phyloP scores from a whole-genome alignment of 2,797 vertebrate species.

The Delichon dasypus region DNA sequence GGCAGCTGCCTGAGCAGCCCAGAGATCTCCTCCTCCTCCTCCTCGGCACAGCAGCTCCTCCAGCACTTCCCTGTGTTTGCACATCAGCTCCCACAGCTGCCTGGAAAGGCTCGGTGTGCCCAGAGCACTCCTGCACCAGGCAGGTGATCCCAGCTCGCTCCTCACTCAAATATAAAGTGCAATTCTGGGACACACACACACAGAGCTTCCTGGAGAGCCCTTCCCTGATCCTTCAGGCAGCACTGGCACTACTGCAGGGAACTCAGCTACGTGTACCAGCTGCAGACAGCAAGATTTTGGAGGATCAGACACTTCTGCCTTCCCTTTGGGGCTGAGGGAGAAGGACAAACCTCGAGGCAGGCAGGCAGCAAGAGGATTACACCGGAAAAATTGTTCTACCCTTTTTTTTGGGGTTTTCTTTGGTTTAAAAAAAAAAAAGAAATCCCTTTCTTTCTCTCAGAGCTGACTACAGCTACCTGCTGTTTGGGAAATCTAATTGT shows the following conservation, averaged over 20 bases:
- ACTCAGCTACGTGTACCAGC: background rate
- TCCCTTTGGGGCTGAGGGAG: background rate
- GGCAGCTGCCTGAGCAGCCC: background rate
- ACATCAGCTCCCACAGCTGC: background rate
- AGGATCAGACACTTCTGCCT: background rate
- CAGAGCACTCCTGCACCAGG: background rate
- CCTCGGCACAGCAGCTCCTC: background rate
- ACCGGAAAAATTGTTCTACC: background rate
- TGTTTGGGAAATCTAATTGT: background rate
- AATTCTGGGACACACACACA: background rate
- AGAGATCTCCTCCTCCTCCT: background rate
- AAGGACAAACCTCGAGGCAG: background rate
- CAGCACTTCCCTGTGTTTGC: background rate
- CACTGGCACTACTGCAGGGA: rapidly evolving
- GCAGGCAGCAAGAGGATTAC: background rate
- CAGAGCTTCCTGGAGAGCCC: background rate
- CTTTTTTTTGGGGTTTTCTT: background rate
- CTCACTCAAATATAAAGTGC: rapidly evolving
- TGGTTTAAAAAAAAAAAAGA: background rate
- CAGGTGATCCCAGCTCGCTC: background rate
- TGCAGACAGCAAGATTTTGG: background rate
- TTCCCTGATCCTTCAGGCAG: background rate
- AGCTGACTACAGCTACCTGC: background rate
- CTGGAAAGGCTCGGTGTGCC: background rate
- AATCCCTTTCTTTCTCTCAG: background rate